These are phyloP conservation scores for Chromoteleia sp. DNA, from an alignment of 2,888 invertebrate genomes.

Conservation along the genomic window DNA sequence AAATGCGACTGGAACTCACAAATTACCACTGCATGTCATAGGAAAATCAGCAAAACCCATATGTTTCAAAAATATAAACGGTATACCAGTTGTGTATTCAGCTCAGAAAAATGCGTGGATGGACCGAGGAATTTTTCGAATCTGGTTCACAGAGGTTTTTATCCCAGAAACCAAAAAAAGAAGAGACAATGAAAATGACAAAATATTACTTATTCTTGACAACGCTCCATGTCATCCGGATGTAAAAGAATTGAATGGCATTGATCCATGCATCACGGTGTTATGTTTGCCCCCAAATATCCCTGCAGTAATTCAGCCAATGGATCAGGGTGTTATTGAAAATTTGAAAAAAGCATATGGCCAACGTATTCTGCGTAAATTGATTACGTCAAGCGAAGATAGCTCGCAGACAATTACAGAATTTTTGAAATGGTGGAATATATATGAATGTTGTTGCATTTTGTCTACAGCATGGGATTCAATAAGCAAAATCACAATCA, in stretches of 20 bases:
- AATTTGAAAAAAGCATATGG: constrained; percentile 20
- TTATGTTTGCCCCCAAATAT: constrained; percentile 30
- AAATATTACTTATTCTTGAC: constrained; percentile 44
- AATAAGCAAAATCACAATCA: not conserved
- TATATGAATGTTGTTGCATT: constrained; percentile 17
- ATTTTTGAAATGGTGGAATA: constrained; percentile 20
- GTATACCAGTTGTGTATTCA: constrained; percentile 16
- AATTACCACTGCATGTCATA: constrained; percentile 67
- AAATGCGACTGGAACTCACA: constrained; percentile 43
- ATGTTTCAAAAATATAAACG: constrained; percentile 20
- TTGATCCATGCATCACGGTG: constrained; percentile 21
- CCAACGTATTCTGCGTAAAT: constrained; percentile 6
- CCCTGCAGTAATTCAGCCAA: constrained; percentile 35
- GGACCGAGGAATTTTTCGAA: constrained; percentile 8
- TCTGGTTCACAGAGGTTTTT: constrained; percentile 10
- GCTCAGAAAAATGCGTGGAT: constrained; percentile 33
- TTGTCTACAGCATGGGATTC: constrained; percentile 37
- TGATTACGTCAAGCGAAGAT: not conserved
- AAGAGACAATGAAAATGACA: constrained; percentile 33
- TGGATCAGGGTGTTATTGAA: constrained; percentile 55
- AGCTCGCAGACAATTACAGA: not conserved
- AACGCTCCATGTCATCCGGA: constrained; percentile 50
- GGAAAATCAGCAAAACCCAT: constrained; percentile 18
- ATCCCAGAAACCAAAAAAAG: not conserved
- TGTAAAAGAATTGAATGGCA: constrained; percentile 28